phyloP scores from a whole-genome alignment of 1,140 invertebrate species.

The Drosophila pseudoananassae region DNA sequence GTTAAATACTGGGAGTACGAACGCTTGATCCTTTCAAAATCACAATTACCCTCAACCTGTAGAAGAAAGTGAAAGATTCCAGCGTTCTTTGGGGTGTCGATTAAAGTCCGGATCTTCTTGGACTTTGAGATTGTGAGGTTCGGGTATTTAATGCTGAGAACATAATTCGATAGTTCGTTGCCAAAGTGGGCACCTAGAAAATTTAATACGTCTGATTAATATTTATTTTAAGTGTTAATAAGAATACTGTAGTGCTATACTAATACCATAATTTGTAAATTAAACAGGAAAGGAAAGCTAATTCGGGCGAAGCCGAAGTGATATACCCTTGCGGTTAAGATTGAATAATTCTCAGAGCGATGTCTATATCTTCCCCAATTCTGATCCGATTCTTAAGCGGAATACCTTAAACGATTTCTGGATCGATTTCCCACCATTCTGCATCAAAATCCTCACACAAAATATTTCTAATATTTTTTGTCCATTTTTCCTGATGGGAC shows the following conservation, averaged over 20 bases:
- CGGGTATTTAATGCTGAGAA: constrained; percentile 86
- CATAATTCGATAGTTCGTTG: constrained; percentile 75
- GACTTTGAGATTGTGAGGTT: constrained; percentile 87
- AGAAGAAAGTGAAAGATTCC: constrained; percentile 89
- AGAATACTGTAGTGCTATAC: too few relatives aligned
- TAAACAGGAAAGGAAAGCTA: neutral
- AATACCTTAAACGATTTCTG: too few relatives aligned
- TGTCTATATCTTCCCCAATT: too few relatives aligned
- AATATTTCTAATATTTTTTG: too few relatives aligned
- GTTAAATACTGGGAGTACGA: constrained; percentile 85
- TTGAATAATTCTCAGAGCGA: too few relatives aligned
- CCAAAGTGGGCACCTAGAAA: constrained; percentile 69
- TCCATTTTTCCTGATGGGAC: too few relatives aligned
- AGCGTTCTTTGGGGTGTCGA: constrained; percentile 89
- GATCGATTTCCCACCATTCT: too few relatives aligned
- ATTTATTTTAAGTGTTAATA: neutral
- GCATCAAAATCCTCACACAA: too few relatives aligned
- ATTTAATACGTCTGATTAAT: neutral
- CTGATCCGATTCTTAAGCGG: too few relatives aligned
- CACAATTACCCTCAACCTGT: constrained; percentile 86
- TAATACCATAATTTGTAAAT: neutral
- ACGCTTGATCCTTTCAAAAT: constrained; percentile 84
- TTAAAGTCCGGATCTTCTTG: constrained; percentile 87
- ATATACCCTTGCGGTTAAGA: too few relatives aligned
- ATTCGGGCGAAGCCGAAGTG: too few relatives aligned